Base-by-base conservation (phyloP, 2,113 vertebrate genomes). In the Mirounga angustirostris region DNA sequence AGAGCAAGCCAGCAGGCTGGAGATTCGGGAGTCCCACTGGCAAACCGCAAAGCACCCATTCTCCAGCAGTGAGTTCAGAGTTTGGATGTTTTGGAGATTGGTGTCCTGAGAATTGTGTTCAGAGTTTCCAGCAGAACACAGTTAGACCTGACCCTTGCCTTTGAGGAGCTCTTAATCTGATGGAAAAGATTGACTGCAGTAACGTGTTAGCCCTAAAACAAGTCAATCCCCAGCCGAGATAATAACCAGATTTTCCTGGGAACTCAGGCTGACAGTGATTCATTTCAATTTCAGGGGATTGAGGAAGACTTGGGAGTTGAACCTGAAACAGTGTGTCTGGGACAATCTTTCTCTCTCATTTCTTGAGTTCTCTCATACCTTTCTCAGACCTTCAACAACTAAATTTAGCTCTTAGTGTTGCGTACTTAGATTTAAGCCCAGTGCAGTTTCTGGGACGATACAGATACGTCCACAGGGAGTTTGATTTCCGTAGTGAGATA, bases 281-380 rank as follows among this genome's bases (percentile, higher is more conserved):
- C 30, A 54, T 69, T 88, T 93, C 65, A 6, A 10, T 82, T 83
- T 93, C 59, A 33, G 36, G 8, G 9, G 12, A 67, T 2, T 40
- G 43, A 76, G 10, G 88, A 92, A 96, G 56, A 80, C 59, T 84
- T 9, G 50, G 30, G 69, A 89, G n/a, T 76, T 73, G n/a, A 84
- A 15, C 40, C 88, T 61, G 79, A 22, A 89, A 79, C 76, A 74
- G 36, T 40, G 22, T 87, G 33, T 63, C 13, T 18, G 26, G 15
- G 26, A 28, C 22, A 46, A 24, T 36, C 40, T 97, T 73, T 59
- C 36, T 71, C 69, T 69, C 67, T 30, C 71, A 46, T 46, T 46
- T 74, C 40, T 71, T 56, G 40, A 91, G 36, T 81, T 89, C 59
- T 67, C 50, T 67, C 19, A 2, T 83, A 15, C 52, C 21, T 91